phyloP scores from a whole-genome alignment of 2,113 vertebrate species.

The Tautogolabrus adspersus region DNA sequence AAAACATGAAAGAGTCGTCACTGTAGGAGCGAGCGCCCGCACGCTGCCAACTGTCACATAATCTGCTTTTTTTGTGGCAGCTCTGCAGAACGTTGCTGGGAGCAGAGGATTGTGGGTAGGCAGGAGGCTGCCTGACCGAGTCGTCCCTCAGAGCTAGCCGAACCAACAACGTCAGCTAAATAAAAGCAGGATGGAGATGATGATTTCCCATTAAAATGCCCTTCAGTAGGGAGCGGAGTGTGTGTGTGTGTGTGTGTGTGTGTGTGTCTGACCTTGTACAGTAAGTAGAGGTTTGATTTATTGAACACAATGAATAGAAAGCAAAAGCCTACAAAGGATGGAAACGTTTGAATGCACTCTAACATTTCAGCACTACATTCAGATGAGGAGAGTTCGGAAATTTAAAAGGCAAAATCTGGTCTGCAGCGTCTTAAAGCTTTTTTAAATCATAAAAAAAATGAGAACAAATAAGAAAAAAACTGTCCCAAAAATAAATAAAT shows the following conservation, averaged over 20 bases:
- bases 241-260: slow-evolving; percentile 29
- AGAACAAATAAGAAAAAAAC: background rate
- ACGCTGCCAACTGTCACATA: slow-evolving; percentile 54
- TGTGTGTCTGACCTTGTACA: slow-evolving; percentile 30
- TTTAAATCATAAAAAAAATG: background rate
- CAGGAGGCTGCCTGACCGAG: slow-evolving; percentile 37
- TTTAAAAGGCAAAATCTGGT: background rate
- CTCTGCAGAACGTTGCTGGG: slow-evolving; percentile 43
- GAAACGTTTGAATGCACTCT: background rate
- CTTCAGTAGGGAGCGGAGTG: background rate
- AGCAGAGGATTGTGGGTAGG: slow-evolving; percentile 70
- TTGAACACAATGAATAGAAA: background rate
- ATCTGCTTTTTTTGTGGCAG: slow-evolving; percentile 39
- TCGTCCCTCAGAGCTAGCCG: slow-evolving; percentile 27
- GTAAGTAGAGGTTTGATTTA: slow-evolving; percentile 7
- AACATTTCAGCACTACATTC: background rate
- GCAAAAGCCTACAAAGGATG: background rate
- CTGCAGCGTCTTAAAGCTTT: background rate
- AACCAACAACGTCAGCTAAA: slow-evolving; percentile 42
- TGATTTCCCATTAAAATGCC: slow-evolving; percentile 38
- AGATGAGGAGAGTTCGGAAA: background rate
- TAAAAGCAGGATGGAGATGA: slow-evolving; percentile 42
- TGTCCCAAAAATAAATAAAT: background rate
- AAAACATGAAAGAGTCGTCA: slow-evolving; percentile 36
- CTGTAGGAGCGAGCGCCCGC: slow-evolving; percentile 22